Evolutionary conservation across 2,797 vertebrate genomes (phyloP), one percentile per base, ranked within the genome.

Genomic region (Hylomyscus alleni): DNA sequence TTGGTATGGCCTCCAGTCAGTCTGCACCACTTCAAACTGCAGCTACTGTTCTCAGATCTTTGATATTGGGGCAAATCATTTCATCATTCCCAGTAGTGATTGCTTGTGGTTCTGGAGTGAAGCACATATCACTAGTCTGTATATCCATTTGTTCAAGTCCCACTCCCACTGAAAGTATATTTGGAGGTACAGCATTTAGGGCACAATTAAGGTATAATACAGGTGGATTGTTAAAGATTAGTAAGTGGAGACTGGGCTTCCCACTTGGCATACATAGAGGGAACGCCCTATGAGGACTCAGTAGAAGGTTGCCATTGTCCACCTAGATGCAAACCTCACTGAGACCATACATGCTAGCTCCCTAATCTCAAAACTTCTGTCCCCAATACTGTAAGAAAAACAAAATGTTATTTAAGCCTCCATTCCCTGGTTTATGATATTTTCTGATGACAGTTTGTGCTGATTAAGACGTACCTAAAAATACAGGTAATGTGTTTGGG

Each of bases 1-100:
- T 37, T 2, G 24, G 2, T 56, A n/a, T 31, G 29, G 40, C 82
- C 37, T 92, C 37, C 22, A 81, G 44, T 14, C 82, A 96, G 20
- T 2, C 44, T 91, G 67, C 37, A 13, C 11, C 24, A 47, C 72
- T 67, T 96, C 65, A 90, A 73, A 78, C 8, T 1, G 31, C 90
- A 92, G 75, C 12, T 52, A 75, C 65, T 50, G 67, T 78, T 85
- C 22, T 82, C 22, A 14, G 26, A 24, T 37, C 26, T 65, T 34
- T 84, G 76, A 95, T 37, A 56, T 80, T 89, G 67, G 76, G n/a
- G 67, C 40, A 95, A 17, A 1, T 82, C 52, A 73, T 65, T 65
- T 75, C 56, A 34, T 82, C 15, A 40, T 90, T 88, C n/a, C 89
- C 31, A 29, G 40, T 7, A 14, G 29, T 4, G 20, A 81, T 24